Percentiles rank a stretch among this genome's conserved stretches.
Evolutionary conservation across 2,888 invertebrate genomes (phyloP).

Genomic region (Apamea sordens): DNA sequence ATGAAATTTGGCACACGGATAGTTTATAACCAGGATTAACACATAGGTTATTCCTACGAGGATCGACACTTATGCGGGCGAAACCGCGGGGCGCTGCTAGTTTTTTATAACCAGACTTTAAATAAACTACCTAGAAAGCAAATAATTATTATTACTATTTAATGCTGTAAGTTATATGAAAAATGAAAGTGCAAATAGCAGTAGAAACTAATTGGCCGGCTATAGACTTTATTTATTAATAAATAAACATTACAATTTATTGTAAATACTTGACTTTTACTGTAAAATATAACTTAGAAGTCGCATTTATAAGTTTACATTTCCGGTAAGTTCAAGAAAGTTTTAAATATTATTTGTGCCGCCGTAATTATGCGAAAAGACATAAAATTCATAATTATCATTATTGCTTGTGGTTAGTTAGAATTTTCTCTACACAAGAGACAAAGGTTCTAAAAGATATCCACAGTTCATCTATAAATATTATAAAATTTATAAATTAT

Average conservation of each 20-base stretch:
- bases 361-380: slow-evolving; percentile 22
- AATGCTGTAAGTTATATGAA: not conserved
- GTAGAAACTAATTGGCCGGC: slow-evolving; percentile 4
- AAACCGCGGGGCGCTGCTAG: too few relatives aligned
- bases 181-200: not conserved
- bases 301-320: slow-evolving; percentile 10
- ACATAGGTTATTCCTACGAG: too few relatives aligned
- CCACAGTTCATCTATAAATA: too few relatives aligned
- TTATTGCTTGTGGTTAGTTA: not conserved
- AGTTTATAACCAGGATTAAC: too few relatives aligned
- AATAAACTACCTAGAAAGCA: not conserved
- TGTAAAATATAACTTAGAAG: slow-evolving; percentile 29
- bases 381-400: slow-evolving; percentile 36
- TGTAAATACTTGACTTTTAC: slow-evolving; percentile 23
- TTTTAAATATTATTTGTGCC: not conserved
- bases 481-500: not conserved
- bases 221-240: slow-evolving; percentile 6
- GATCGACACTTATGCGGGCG: too few relatives aligned
- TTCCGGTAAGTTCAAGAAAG: slow-evolving; percentile 26
- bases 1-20: too few relatives aligned
- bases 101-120: not conserved
- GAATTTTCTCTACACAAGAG: slow-evolving; percentile 18
- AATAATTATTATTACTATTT: not conserved
- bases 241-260: slow-evolving; percentile 20
- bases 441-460: slow-evolving; percentile 26